phyloP scores from a whole-genome alignment of 2,888 invertebrate species.

The Ypsolopha sequella region DNA sequence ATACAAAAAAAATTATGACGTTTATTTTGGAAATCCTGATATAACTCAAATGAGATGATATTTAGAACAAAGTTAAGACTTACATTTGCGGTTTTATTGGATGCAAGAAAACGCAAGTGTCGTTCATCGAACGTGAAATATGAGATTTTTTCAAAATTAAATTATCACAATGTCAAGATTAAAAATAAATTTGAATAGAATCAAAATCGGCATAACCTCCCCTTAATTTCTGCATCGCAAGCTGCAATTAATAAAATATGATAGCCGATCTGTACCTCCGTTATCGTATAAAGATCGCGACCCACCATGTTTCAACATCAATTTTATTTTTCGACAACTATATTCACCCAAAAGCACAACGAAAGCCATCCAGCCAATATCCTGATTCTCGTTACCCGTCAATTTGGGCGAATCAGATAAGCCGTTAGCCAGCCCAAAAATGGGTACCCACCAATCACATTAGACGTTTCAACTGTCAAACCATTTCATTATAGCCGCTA shows the following conservation, averaged over 20 bases:
- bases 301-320: neutral
- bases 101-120: too few species aligned
- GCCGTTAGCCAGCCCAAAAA: constrained; percentile 13
- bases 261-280: neutral
- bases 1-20: too few species aligned
- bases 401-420: constrained; percentile 3
- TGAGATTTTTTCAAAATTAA: too few species aligned
- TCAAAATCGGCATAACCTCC: too few species aligned
- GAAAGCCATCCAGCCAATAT: neutral
- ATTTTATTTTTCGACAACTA: constrained; percentile 1
- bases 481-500: constrained; percentile 30
- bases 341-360: neutral
- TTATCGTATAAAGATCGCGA: neutral
- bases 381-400: constrained; percentile 7
- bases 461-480: constrained; percentile 32
- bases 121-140: too few species aligned
- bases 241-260: neutral
- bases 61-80: too few species aligned
- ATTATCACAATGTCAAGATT: too few species aligned
- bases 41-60: too few species aligned
- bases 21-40: too few species aligned
- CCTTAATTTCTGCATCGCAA: too few species aligned
- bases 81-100: too few species aligned
- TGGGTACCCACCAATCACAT: constrained; percentile 31
- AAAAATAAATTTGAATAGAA: too few species aligned